A percentile compares a stretch with the other conserved stretches of the same genome.
These are phyloP conservation scores for Anodontia alba DNA, from an alignment of 2,888 invertebrate species.

Conservation along the genomic window DNA sequence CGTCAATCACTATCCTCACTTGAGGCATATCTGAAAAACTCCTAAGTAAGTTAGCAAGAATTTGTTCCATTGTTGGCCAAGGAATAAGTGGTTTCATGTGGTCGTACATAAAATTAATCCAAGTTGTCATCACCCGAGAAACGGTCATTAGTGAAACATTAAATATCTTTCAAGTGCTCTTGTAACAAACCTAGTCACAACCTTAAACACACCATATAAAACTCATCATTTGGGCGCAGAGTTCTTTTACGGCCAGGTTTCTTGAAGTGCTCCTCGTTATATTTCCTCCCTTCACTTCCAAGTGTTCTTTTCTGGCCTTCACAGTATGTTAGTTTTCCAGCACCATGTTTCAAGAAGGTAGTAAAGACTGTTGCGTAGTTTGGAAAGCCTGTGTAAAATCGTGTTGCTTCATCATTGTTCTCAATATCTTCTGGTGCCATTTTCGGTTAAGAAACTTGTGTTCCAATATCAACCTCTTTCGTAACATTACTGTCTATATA, in stretches of 20 bases:
- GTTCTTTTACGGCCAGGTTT: slow-evolving; percentile 40
- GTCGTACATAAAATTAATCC: slow-evolving; percentile 52
- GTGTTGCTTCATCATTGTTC: slow-evolving; percentile 28
- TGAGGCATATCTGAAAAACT: slow-evolving; percentile 18
- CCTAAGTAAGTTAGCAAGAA: slow-evolving; percentile 24
- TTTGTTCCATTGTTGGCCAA: slow-evolving; percentile 48
- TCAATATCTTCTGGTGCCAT: slow-evolving; percentile 32
- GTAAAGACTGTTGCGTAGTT: slow-evolving; percentile 33
- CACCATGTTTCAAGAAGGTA: slow-evolving; percentile 37
- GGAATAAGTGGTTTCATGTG: slow-evolving; percentile 37
- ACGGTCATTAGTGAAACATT: slow-evolving; percentile 40
- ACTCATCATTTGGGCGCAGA: slow-evolving; percentile 39
- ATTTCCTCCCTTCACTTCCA: neutral
- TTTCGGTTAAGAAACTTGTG: neutral
- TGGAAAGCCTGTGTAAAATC: slow-evolving; percentile 45
- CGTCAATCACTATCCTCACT: slow-evolving; percentile 30
- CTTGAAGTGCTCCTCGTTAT: neutral
- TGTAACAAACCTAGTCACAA: slow-evolving; percentile 34
- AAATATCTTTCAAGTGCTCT: slow-evolving; percentile 49
- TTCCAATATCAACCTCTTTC: neutral
- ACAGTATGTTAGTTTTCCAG: slow-evolving; percentile 37
- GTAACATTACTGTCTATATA: neutral
- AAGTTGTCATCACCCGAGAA: slow-evolving; percentile 47
- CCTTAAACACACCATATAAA: slow-evolving; percentile 38
- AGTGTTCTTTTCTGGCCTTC: slow-evolving; percentile 35